phyloP scores from a whole-genome alignment of 1,140 invertebrate genomes.

The Doryteuthis pealeii region DNA sequence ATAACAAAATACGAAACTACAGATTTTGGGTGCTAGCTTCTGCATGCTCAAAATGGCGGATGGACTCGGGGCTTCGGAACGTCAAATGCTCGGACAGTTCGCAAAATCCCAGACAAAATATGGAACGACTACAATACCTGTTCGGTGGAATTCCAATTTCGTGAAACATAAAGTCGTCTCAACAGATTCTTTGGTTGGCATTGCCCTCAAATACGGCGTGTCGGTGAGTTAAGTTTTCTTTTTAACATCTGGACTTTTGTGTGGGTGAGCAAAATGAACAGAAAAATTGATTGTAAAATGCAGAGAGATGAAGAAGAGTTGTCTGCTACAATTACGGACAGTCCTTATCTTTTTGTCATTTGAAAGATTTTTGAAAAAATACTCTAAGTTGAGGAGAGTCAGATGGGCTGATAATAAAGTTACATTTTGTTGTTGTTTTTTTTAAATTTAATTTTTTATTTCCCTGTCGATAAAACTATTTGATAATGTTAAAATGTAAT shows the following conservation, averaged over 20 bases:
- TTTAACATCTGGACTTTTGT: not conserved
- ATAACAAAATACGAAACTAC: not conserved
- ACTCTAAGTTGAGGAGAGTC: no score
- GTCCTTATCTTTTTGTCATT: no score
- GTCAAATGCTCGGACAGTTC: conserved; percentile 79
- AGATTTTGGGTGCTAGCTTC: not conserved
- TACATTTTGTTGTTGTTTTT: no score
- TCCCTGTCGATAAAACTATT: no score
- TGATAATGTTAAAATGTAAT: no score
- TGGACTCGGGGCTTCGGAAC: conserved; percentile 69
- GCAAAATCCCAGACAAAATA: conserved; percentile 83
- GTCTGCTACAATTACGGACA: no score
- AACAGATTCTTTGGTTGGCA: conserved; percentile 87
- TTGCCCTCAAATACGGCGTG: conserved; percentile 88
- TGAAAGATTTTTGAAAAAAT: no score
- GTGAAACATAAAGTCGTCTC: conserved; percentile 78
- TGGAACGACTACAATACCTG: conserved; percentile 77
- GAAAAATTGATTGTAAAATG: no score
- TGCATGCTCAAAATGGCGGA: conserved; percentile 41
- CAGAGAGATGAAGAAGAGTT: no score
- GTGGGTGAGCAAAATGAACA: not conserved
- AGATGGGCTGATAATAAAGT: no score
- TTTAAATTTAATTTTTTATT: no score
- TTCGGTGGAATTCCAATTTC: conserved; percentile 67
- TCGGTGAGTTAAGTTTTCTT: conserved; percentile 70